Evolutionary conservation across 2,113 vertebrate species (phyloP).

Genomic region (Synchiropus splendidus): DNA sequence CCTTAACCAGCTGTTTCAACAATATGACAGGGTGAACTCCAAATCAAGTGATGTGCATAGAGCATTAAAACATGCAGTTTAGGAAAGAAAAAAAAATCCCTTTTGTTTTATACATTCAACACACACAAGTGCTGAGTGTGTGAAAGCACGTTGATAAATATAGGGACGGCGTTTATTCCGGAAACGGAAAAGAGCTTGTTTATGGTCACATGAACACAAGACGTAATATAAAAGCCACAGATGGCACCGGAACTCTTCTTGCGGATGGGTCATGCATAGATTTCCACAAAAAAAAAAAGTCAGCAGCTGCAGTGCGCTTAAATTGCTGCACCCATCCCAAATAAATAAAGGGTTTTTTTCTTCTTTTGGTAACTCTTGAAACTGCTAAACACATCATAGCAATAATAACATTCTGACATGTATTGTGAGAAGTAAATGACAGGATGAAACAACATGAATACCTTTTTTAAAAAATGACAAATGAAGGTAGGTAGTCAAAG

Average conservation of each 20-base stretch:
- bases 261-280: conserved; percentile 64
- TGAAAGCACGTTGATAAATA: conserved; percentile 34
- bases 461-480: conserved; percentile 20
- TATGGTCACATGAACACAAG: conserved; percentile 13
- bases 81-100: conserved; percentile 31
- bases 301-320: conserved; percentile 35
- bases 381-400: conserved; percentile 11
- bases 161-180: conserved; percentile 6
- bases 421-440: conserved; percentile 26
- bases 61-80: conserved; percentile 14
- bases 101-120: conserved; percentile 42
- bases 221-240: conserved; percentile 11
- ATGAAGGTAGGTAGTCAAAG: no score
- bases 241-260: conserved; percentile 17
- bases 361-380: no score
- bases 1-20: no score
- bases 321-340: no score
- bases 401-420: conserved; percentile 28
- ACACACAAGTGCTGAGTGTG: conserved; percentile 29
- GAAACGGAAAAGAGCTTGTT: conserved; percentile 1
- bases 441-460: conserved; percentile 12
- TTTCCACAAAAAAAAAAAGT: conserved; percentile 46
- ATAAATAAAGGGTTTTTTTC: no score
- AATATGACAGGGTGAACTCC: no score
- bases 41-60: no score